These are phyloP conservation scores for Oxyteleia sp. DNA, from an alignment of 2,888 invertebrate genomes.

Conservation along the genomic window DNA sequence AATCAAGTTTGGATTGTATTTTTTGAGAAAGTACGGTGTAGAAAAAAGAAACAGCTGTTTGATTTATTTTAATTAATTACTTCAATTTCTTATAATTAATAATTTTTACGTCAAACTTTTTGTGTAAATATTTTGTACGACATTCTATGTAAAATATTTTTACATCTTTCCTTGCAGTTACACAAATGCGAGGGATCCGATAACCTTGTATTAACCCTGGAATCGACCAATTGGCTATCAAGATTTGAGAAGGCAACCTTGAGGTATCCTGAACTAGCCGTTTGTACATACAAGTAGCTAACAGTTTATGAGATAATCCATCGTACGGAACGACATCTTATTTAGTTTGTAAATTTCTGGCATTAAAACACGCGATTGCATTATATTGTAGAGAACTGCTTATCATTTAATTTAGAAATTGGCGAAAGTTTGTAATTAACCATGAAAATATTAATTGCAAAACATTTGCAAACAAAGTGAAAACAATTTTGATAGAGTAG, in stretches of 20 bases:
- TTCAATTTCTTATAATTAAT: background rate
- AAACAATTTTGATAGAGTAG: constrained; percentile 6
- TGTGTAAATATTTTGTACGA: constrained; percentile 38
- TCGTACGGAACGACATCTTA: constrained; percentile 57
- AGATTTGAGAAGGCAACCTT: constrained; percentile 68
- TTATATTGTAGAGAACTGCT: constrained; percentile 3
- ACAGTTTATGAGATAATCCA: constrained; percentile 63
- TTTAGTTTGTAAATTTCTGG: constrained; percentile 47
- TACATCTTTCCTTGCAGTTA: constrained; percentile 57
- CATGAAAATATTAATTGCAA: background rate
- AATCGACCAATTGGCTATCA: constrained; percentile 66
- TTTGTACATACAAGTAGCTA: constrained; percentile 54
- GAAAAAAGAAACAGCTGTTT: too few relatives aligned
- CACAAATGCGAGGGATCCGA: constrained; percentile 60
- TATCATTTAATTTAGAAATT: constrained; percentile 6
- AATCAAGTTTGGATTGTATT: too few relatives aligned
- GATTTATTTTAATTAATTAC: too few relatives aligned
- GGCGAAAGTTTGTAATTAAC: constrained; percentile 9
- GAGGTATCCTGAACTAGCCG: constrained; percentile 51
- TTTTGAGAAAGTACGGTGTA: too few relatives aligned
- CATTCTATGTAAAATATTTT: constrained; percentile 47
- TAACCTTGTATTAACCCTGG: constrained; percentile 70
- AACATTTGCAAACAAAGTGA: too few relatives aligned
- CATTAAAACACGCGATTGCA: constrained; percentile 22
- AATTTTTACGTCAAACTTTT: too few relatives aligned